Conservation (phyloP, 2,113 vertebrate species). For the Taurulus bubalis region DNA sequence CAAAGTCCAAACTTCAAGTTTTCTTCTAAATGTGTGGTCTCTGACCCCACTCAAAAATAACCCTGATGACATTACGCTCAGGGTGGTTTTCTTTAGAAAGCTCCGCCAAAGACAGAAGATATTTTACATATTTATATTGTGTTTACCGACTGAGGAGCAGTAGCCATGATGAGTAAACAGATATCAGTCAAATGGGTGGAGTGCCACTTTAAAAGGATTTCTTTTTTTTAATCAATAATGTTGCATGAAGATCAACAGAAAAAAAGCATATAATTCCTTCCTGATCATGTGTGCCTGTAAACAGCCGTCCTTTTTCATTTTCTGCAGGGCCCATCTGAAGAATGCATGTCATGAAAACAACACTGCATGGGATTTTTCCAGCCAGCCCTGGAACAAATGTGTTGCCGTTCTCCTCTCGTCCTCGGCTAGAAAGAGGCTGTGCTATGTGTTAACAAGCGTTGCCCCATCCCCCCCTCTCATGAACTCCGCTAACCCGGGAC, state of each 20-base stretch:
- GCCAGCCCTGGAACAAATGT: slow-evolving; percentile 42
- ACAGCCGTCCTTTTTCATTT: not conserved
- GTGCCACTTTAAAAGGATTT: not conserved
- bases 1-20: not conserved
- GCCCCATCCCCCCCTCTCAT: slow-evolving; percentile 41
- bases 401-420: slow-evolving; percentile 15
- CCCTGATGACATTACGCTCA: not conserved
- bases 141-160: not conserved
- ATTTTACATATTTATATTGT: not conserved
- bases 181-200: not conserved
- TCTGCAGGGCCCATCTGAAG: slow-evolving; percentile 14
- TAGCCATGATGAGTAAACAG: not conserved
- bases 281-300: not conserved
- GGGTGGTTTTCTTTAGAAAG: not conserved
- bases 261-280: not conserved
- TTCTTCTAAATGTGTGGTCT: not conserved
- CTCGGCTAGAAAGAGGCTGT: slow-evolving; percentile 1
- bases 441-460: slow-evolving; percentile 17
- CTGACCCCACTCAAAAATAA: not conserved
- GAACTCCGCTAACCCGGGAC: slow-evolving; percentile 65
- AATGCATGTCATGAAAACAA: slow-evolving; percentile 49
- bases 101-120: not conserved
- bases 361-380: slow-evolving; percentile 21
- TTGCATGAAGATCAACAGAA: not conserved
- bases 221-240: not conserved